phyloP scores from a whole-genome alignment of 2,888 invertebrate species.

The Lampropteryx suffumata region DNA sequence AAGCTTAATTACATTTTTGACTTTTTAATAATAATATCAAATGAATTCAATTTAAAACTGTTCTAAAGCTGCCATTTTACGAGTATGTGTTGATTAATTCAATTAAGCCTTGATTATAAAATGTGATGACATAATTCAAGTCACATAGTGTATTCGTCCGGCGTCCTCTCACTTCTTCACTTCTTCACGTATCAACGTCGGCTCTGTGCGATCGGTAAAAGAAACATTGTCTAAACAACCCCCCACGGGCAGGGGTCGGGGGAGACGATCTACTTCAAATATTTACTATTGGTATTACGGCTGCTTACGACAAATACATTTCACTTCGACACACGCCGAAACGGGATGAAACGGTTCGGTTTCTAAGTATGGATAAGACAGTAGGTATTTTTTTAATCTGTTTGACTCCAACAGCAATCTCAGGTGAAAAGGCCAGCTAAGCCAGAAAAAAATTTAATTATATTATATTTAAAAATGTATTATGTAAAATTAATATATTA shows the following conservation, averaged over 20 bases:
- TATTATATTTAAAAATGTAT: too few relatives aligned
- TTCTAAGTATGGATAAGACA: slow-evolving; percentile 15
- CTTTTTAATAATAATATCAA: too few relatives aligned
- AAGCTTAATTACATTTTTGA: too few relatives aligned
- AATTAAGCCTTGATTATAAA: too few relatives aligned
- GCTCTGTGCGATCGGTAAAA: slow-evolving; percentile 18
- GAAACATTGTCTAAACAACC: slow-evolving; percentile 36
- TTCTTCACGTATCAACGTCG: slow-evolving; percentile 26
- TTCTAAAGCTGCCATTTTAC: too few relatives aligned
- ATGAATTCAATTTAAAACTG: too few relatives aligned
- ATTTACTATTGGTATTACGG: slow-evolving; percentile 44
- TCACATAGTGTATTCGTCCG: background rate
- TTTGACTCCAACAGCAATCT: too few relatives aligned
- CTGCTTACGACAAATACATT: slow-evolving; percentile 46
- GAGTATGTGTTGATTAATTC: too few relatives aligned
- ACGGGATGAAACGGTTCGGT: slow-evolving; percentile 24
- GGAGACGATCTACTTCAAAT: slow-evolving; percentile 43
- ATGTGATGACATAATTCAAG: background rate
- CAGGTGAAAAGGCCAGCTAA: too few relatives aligned
- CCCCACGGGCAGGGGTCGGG: slow-evolving; percentile 5
- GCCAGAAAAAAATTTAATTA: too few relatives aligned
- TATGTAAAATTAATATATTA: too few relatives aligned
- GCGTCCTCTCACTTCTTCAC: slow-evolving; percentile 18
- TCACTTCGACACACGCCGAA: slow-evolving; percentile 31
- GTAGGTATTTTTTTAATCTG: too few relatives aligned